phyloP scores from a whole-genome alignment of 1,140 invertebrate genomes.

The Nephila pilipes region DNA sequence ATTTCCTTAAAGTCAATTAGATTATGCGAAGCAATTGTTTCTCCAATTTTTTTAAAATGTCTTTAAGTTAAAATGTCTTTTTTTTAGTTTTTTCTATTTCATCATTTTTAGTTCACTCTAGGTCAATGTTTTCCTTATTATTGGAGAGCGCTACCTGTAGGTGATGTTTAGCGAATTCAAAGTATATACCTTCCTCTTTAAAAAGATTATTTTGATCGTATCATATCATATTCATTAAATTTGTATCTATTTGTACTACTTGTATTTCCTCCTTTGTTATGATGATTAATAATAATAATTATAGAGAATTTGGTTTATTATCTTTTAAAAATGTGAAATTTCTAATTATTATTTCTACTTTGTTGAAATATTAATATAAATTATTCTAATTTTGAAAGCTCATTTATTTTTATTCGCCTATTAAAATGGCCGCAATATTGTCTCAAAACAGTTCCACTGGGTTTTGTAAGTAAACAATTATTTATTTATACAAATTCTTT shows the following conservation, averaged over 20 bases:
- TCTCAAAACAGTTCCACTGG: constrained; percentile 81
- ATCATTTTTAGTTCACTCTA: background rate
- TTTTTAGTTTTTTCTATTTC: background rate
- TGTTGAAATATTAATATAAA: background rate
- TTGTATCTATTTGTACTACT: background rate
- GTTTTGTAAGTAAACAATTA: constrained; percentile 81
- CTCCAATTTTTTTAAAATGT: too few relatives aligned
- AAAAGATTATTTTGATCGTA: constrained; percentile 3
- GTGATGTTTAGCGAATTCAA: background rate
- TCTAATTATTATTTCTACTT: background rate
- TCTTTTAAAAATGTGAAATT: background rate
- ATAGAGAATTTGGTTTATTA: background rate
- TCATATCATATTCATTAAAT: background rate
- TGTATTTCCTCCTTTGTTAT: constrained; percentile 1
- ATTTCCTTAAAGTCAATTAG: background rate
- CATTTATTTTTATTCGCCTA: constrained; percentile 16
- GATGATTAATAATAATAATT: background rate
- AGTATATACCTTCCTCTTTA: background rate
- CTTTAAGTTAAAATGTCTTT: too few relatives aligned
- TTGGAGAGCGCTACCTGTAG: background rate
- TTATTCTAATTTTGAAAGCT: background rate
- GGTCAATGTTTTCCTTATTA: background rate
- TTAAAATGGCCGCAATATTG: constrained; percentile 80
- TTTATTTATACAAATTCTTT: background rate
- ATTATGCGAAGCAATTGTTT: too few relatives aligned